Evolutionary conservation across 92 coral and sea anemone species (phyloP).

Genomic region (Diadumene lineata): DNA sequence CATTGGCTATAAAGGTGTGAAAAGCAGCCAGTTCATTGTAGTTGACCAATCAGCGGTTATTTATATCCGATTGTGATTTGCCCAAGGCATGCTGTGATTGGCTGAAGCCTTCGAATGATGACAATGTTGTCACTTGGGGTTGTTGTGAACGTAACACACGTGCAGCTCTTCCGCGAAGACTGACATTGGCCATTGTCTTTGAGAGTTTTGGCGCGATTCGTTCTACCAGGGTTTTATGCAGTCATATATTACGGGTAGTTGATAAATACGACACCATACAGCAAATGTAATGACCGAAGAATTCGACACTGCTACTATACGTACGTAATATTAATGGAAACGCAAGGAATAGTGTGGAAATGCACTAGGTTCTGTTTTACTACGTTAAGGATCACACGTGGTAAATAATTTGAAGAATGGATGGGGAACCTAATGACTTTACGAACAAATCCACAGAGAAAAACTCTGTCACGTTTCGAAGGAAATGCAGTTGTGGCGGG

Average conservation of each 20-base stretch:
- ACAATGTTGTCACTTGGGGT: constrained; percentile 65
- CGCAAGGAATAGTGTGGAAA: constrained; percentile 20
- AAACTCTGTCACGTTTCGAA: constrained; percentile 26
- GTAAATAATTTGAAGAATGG: constrained; percentile 49
- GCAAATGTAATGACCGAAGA: constrained; percentile 33
- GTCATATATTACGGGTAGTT: constrained; percentile 57
- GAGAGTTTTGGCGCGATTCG: constrained; percentile 89
- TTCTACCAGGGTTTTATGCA: constrained; percentile 43
- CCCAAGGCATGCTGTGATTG: constrained; percentile 66
- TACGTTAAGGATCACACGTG: constrained; percentile 43
- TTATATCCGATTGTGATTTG: constrained; percentile 70
- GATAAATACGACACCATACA: constrained; percentile 34
- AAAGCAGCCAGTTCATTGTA: constrained; percentile 73
- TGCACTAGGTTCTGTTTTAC: constrained; percentile 32
- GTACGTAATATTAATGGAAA: constrained; percentile 23
- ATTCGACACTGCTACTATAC: constrained; percentile 11
- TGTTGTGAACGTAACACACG: constrained; percentile 80
- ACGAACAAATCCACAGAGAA: constrained; percentile 23
- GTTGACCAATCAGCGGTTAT: constrained; percentile 88
- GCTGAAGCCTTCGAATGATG: constrained; percentile 36
- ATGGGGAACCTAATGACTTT: constrained; percentile 39
- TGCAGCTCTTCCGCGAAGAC: constrained; percentile 67
- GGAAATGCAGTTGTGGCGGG: constrained; percentile 65
- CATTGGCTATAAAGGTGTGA: constrained; percentile 87
- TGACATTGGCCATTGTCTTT: constrained; percentile 87